A percentile compares a stretch with the other conserved stretches of the same genome.
phyloP scores from a whole-genome alignment of 92 coral and sea anemone genomes.

The Palythoa heliodiscus region DNA sequence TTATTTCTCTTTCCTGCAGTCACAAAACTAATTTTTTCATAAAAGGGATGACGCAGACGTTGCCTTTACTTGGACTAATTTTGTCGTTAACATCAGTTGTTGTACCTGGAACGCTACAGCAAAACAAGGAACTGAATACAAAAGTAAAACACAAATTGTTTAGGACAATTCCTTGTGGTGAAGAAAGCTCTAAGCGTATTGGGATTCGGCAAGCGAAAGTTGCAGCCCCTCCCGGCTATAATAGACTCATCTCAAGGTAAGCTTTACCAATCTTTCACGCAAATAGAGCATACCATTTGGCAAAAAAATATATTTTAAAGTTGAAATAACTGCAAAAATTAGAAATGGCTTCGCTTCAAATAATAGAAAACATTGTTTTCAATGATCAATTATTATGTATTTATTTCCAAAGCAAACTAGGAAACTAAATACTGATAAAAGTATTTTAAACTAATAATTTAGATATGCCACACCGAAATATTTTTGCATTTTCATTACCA shows the following conservation, averaged over 20 bases:
- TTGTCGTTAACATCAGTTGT: not conserved
- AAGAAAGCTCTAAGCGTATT: not conserved
- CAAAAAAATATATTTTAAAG: too few species aligned
- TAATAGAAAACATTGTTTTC: too few species aligned
- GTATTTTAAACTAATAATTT: too few species aligned
- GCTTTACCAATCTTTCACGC: not conserved
- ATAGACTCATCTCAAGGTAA: not conserved
- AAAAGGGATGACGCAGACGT: conserved; percentile 1
- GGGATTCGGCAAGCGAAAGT: not conserved
- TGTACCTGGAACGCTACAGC: not conserved
- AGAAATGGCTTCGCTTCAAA: too few species aligned
- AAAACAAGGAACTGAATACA: not conserved
- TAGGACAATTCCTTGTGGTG: not conserved
- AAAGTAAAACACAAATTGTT: not conserved
- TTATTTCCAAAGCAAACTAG: too few species aligned
- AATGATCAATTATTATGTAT: too few species aligned
- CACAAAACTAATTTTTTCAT: not conserved
- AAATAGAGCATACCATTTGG: too few species aligned
- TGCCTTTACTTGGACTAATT: not conserved
- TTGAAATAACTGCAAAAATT: too few species aligned
- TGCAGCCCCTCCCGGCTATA: not conserved
- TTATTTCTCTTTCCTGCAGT: not conserved
- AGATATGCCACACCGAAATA: too few species aligned
- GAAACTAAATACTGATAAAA: too few species aligned
- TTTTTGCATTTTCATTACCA: too few species aligned